Conservation (phyloP, 2,888 invertebrate genomes). For the Celastrina argiolus region DNA sequence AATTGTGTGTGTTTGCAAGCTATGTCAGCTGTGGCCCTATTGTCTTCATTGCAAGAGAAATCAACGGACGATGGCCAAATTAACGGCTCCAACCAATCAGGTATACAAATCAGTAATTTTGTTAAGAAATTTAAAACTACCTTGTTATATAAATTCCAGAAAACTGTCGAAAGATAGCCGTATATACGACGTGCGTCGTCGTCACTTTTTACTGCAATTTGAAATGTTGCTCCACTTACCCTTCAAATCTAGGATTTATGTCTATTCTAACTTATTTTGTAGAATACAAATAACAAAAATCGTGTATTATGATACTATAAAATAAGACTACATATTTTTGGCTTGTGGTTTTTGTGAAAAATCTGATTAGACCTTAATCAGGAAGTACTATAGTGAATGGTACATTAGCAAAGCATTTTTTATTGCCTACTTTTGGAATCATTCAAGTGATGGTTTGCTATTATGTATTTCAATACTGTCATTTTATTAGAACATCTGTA, state of each 20-base stretch:
- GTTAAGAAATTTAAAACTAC: constrained; percentile 20
- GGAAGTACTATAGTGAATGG: neutral
- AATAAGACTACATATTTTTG: neutral
- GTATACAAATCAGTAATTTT: constrained; percentile 42
- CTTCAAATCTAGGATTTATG: neutral
- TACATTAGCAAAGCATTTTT: no score
- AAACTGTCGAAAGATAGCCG: constrained; percentile 15
- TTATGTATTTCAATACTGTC: no score
- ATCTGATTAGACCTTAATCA: neutral
- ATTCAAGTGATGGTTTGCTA: no score
- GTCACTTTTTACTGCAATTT: neutral
- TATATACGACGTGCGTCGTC: neutral
- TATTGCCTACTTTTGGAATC: no score
- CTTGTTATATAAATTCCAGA: constrained; percentile 1
- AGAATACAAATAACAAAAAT: neutral
- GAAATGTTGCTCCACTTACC: neutral
- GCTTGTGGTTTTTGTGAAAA: neutral
- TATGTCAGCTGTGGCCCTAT: constrained; percentile 76
- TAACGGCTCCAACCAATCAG: constrained; percentile 65
- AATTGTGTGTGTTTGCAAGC: constrained; percentile 66
- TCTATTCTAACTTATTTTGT: neutral
- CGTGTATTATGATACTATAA: neutral
- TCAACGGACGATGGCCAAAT: constrained; percentile 64
- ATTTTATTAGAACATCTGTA: no score
- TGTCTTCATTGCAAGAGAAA: constrained; percentile 73